Percentiles rank a stretch among this genome's conserved stretches.
These are phyloP conservation scores for Drosophila funebris DNA, from an alignment of 1,140 invertebrate species.

Conservation along the genomic window DNA sequence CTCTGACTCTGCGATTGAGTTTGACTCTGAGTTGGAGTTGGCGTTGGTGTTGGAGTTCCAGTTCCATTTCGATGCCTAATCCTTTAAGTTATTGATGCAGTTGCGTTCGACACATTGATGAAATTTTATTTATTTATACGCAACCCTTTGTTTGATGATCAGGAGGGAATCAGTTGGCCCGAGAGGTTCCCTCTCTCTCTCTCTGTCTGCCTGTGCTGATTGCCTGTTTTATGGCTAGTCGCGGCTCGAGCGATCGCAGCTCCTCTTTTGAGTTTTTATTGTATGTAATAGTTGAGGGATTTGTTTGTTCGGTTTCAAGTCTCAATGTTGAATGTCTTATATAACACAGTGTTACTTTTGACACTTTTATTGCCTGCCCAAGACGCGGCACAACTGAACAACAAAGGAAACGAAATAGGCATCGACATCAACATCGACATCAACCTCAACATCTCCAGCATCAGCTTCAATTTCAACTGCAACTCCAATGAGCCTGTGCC, in stretches of 20 bases:
- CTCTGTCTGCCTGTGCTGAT: neutral
- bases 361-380: conserved; percentile 73
- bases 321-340: conserved; percentile 64
- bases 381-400: conserved; percentile 30
- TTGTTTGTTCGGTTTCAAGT: conserved; percentile 43
- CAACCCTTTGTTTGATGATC: conserved; percentile 54
- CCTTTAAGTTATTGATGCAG: conserved; percentile 77
- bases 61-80: conserved; percentile 55
- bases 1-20: neutral
- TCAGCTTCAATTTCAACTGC: neutral
- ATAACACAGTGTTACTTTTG: conserved; percentile 82
- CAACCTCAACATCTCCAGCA: neutral
- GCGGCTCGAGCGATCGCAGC: conserved; percentile 13
- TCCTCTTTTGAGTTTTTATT: conserved; percentile 45
- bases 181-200: neutral
- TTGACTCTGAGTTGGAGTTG: neutral
- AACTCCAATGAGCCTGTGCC: conserved; percentile 15
- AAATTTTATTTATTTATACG: conserved; percentile 80
- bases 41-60: conserved; percentile 11
- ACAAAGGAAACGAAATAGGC: conserved; percentile 46
- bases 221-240: conserved; percentile 58
- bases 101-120: conserved; percentile 64
- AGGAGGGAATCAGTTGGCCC: neutral
- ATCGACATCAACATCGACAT: neutral
- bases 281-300: conserved; percentile 70